Conservation (phyloP, 2,113 vertebrate species). For the Oreotrochilus melanogaster region DNA sequence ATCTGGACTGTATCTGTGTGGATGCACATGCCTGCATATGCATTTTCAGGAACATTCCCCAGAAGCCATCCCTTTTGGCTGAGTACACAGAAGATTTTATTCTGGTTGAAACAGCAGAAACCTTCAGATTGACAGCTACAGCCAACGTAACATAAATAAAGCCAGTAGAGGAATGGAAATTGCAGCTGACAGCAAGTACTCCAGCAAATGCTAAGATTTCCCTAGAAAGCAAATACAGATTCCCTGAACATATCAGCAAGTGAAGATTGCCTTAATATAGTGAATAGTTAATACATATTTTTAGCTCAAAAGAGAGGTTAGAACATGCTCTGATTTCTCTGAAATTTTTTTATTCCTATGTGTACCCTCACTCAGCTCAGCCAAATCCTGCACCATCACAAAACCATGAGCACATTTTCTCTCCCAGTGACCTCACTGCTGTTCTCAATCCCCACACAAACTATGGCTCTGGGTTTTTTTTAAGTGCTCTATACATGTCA, state of each 20-base stretch:
- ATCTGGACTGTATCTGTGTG: neutral
- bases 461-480: neutral
- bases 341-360: neutral
- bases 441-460: neutral
- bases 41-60: slow-evolving; percentile 14
- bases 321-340: neutral
- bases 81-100: slow-evolving; percentile 13
- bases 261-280: neutral
- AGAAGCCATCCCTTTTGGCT: slow-evolving; percentile 23
- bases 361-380: neutral
- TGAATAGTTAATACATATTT: neutral
- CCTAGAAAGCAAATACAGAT: slow-evolving; percentile 5
- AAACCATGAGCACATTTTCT: neutral
- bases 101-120: neutral
- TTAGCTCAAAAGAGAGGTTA: slow-evolving; percentile 48
- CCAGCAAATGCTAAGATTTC: neutral
- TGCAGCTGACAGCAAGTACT: neutral
- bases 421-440: neutral
- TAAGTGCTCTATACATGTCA: neutral
- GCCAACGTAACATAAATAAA: neutral
- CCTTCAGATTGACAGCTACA: neutral
- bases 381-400: neutral
- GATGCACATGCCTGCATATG: neutral
- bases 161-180: neutral
- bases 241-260: neutral